phyloP scores from a whole-genome alignment of 1,140 invertebrate genomes.

The Copidosoma floridanum region DNA sequence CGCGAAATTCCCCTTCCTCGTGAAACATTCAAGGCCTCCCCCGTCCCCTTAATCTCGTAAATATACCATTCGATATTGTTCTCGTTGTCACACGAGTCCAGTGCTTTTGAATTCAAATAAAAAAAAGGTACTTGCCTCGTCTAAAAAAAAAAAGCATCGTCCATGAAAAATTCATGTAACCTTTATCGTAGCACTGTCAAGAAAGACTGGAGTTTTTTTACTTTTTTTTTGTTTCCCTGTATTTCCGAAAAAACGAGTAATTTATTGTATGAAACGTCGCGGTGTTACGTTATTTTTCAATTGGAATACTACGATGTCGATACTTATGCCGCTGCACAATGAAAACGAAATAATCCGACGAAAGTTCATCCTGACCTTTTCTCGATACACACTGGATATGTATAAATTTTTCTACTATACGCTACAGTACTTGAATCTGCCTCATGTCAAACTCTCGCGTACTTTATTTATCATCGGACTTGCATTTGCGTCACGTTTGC shows the following conservation, averaged over 20 bases:
- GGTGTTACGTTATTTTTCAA: too few relatives aligned
- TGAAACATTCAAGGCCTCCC: constrained; percentile 38
- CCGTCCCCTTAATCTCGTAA: not conserved
- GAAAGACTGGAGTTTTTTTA: too few relatives aligned
- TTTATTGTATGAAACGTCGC: too few relatives aligned
- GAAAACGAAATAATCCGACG: too few relatives aligned
- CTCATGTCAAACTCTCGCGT: not conserved
- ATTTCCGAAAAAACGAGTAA: too few relatives aligned
- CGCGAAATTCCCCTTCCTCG: constrained; percentile 25
- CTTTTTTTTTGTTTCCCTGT: too few relatives aligned
- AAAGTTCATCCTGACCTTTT: not conserved
- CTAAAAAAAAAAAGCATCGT: not conserved
- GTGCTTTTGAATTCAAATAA: constrained; percentile 11
- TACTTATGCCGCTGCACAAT: too few relatives aligned
- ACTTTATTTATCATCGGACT: constrained; percentile 5
- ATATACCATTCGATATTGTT: not conserved
- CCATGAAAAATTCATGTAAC: too few relatives aligned
- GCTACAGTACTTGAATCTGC: too few relatives aligned
- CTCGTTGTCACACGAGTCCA: not conserved
- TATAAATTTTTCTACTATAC: constrained; percentile 22
- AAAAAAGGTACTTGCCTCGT: constrained; percentile 1
- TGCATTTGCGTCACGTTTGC: constrained; percentile 13
- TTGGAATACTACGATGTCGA: too few relatives aligned
- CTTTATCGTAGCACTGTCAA: too few relatives aligned
- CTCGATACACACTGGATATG: constrained; percentile 16